Conservation (phyloP, 1,140 invertebrate genomes). For the Philotrypesis tridentata region DNA sequence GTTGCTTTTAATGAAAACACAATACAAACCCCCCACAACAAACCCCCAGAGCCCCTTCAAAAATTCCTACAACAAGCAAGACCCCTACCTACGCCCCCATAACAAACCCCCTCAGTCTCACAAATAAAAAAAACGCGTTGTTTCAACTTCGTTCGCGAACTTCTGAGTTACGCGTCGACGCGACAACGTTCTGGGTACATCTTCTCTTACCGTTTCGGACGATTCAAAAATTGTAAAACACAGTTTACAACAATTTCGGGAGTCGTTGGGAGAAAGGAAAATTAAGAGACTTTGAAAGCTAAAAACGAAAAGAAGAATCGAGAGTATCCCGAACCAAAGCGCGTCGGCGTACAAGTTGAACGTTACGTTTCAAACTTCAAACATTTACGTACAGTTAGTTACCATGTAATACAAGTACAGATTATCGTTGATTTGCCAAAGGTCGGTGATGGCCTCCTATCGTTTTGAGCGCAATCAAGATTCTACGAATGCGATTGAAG, state of each 20-base stretch:
- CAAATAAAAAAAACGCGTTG: slow-evolving; percentile 67
- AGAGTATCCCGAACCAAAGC: slow-evolving; percentile 5
- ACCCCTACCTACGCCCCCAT: slow-evolving; percentile 60
- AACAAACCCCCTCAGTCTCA: slow-evolving; percentile 66
- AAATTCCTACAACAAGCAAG: slow-evolving; percentile 57
- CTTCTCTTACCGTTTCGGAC: too few species aligned
- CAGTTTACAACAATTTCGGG: too few species aligned
- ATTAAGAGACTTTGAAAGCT: neutral
- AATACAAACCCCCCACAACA: slow-evolving; percentile 69
- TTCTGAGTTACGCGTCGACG: slow-evolving; percentile 40
- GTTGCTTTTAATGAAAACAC: slow-evolving; percentile 69
- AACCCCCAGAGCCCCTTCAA: slow-evolving; percentile 60
- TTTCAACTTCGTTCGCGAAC: slow-evolving; percentile 71
- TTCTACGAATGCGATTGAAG: neutral
- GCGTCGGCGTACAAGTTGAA: slow-evolving; percentile 48
- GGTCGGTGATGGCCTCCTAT: slow-evolving; percentile 43
- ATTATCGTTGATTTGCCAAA: slow-evolving; percentile 68
- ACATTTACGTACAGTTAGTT: slow-evolving; percentile 72
- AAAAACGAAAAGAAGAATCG: neutral
- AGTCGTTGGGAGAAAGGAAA: too few species aligned
- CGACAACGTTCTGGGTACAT: neutral
- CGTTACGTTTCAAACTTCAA: slow-evolving; percentile 67
- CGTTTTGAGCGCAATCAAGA: slow-evolving; percentile 2
- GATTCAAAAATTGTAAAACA: too few species aligned
- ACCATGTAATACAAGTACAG: slow-evolving; percentile 69